Evolutionary conservation across 2,797 vertebrate genomes (phyloP).

Genomic region (Sebastes nivosus): DNA sequence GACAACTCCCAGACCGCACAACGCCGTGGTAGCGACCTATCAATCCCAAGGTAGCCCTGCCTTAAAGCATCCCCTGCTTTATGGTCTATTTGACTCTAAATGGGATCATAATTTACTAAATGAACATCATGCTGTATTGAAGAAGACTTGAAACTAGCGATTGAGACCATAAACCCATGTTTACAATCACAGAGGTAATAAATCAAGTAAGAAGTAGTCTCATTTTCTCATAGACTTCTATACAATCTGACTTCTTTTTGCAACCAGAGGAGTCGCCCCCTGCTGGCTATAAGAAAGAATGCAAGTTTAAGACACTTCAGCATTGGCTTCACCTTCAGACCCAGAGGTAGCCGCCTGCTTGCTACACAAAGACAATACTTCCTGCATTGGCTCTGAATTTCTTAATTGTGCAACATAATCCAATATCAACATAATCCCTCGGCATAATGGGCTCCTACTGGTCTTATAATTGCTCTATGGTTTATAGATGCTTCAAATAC

Average conservation of each 20-base stretch:
- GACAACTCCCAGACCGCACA: not conserved
- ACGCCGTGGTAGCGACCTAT: not conserved
- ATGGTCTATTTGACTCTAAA: not conserved
- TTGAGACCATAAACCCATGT: not conserved
- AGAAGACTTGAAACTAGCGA: not conserved
- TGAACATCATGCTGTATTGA: not conserved
- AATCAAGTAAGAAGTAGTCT: not conserved
- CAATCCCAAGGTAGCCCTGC: not conserved
- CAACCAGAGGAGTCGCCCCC: not conserved
- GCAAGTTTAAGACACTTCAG: not conserved
- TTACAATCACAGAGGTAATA: not conserved
- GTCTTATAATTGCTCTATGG: not conserved
- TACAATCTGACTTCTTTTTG: too few relatives aligned
- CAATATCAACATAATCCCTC: not conserved
- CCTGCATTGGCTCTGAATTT: not conserved
- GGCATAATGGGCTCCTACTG: not conserved
- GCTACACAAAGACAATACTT: not conserved
- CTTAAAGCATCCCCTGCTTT: not conserved
- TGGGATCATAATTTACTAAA: not conserved
- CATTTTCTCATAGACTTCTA: not conserved
- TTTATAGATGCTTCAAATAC: not conserved
- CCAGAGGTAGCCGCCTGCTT: not conserved
- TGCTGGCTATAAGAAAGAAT: not conserved
- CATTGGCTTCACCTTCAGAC: not conserved
- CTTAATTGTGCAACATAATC: not conserved